Base-by-base conservation (phyloP, 2,797 vertebrate species). In the Helicolenus hilgendorfi region DNA sequence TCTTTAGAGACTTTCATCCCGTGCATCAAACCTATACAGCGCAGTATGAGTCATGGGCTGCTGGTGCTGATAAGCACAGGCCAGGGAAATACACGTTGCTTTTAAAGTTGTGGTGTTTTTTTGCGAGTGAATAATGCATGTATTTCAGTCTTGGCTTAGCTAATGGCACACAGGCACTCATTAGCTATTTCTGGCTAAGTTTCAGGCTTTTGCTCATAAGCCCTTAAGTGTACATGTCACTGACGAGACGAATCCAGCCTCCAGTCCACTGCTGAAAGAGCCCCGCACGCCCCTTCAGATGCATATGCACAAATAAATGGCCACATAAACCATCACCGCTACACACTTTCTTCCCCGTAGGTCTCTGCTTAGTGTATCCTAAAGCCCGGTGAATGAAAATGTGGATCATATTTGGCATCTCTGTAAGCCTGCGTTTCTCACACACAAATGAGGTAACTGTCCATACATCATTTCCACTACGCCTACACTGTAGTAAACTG, bases 51-150 rank as follows among this genome's bases (percentile, higher is more conserved):
- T 87, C 77, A 78, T 79, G 67, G 22, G 45, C 73, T 26, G 45
- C 71, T 35, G n/a, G 24, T 41, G 60, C 73, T 24, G 72, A 63
- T 83, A 80, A 88, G 65, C 58, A 77, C 45, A 83, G 55, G 77
- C 58, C 45, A 31, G 14, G 29, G 45, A 79, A 76, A 67, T 75
- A 45, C 45, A 49, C 18, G 59, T 78, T 83, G 60, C 85, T 69
- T 78, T 86, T 84, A 59, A 80, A 86, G 72, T 77, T 72, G 92
- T 73, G 82, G 83, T 88, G 89, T 89, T 92, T 92, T 92, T 92
- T 85, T 85, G 85, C 49, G 76, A 86, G 86, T 95, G 90, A 96
- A 96, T 95, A 94, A 95, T 95, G 92, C 74, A 96, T 94, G 92
- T 45, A 78, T 93, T 94, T 90, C 55, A 87, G 84, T 82, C 67